Evolutionary conservation across 2,113 vertebrate species (phyloP).

Genomic region (Onychostruthus taczanowskii): DNA sequence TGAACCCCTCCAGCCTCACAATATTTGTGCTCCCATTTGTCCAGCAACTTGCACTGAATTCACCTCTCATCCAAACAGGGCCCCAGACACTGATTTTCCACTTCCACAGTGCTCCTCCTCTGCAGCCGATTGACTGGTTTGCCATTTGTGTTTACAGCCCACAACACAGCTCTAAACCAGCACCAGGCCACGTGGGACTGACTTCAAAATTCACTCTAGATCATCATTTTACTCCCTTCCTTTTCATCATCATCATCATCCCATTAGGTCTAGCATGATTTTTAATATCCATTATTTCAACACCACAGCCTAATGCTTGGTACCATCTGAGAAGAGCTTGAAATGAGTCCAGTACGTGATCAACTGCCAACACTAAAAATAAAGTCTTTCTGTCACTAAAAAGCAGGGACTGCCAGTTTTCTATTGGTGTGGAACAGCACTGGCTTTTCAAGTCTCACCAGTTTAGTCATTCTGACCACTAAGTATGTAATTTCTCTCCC

Average conservation of each 20-base stretch:
- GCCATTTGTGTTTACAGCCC: neutral
- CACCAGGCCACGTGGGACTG: neutral
- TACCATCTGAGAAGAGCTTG: slow-evolving; percentile 36
- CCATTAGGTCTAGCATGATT: neutral
- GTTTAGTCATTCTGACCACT: slow-evolving; percentile 34
- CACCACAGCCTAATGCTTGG: neutral
- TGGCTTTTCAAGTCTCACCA: slow-evolving; percentile 32
- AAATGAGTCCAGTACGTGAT: neutral
- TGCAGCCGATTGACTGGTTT: accelerated
- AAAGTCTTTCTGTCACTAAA: slow-evolving; percentile 50
- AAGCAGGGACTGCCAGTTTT: slow-evolving; percentile 41
- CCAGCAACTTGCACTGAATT: neutral
- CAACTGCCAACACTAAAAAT: slow-evolving; percentile 52
- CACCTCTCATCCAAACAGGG: neutral
- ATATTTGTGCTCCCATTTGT: neutral
- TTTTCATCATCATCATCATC: slow-evolving; percentile 4
- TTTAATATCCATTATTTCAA: slow-evolving; percentile 45
- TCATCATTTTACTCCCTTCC: neutral
- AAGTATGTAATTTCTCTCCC: slow-evolving; percentile 7
- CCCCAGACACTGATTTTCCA: neutral
- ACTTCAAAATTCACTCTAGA: neutral
- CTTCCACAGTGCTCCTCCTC: neutral
- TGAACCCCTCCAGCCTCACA: neutral
- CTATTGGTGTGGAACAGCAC: neutral
- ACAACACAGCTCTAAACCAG: neutral